phyloP scores from a whole-genome alignment of 2,113 vertebrate genomes.

The Serilophus lunatus region DNA sequence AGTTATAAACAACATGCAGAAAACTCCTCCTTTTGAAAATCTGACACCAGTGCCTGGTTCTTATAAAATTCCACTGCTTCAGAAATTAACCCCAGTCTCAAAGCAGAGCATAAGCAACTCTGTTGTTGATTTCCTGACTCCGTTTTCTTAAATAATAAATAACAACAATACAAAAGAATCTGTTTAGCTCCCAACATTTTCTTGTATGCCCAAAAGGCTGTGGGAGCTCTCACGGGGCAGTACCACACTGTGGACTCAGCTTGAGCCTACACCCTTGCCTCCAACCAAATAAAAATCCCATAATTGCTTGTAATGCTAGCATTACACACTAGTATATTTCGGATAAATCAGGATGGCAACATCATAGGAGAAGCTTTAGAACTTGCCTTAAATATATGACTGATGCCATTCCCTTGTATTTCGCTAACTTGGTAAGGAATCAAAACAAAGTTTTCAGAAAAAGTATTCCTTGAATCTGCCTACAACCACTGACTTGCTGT shows the following conservation, averaged over 20 bases:
- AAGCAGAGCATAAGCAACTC: neutral
- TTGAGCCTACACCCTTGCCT: neutral
- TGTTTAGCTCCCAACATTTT: neutral
- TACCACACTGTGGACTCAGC: neutral
- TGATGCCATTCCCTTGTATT: neutral
- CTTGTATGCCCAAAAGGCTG: neutral
- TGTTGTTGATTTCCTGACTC: neutral
- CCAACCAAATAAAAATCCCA: conserved; percentile 5
- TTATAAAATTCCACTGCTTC: neutral
- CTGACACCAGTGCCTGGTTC: conserved; percentile 1
- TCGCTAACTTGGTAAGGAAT: neutral
- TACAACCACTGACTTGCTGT: neutral
- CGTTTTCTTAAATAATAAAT: neutral
- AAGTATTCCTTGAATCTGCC: neutral
- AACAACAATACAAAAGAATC: neutral
- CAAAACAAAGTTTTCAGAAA: neutral
- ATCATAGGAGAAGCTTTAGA: neutral
- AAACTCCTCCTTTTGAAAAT: conserved; percentile 30
- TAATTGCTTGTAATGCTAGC: neutral
- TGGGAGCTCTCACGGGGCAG: neutral
- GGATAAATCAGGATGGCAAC: neutral
- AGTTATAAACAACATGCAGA: neutral
- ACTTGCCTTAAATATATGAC: neutral
- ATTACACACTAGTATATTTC: neutral
- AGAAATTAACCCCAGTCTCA: conserved; percentile 8